Conservation (phyloP, 2,113 vertebrate species). For the Pyrgilauda ruficollis region DNA sequence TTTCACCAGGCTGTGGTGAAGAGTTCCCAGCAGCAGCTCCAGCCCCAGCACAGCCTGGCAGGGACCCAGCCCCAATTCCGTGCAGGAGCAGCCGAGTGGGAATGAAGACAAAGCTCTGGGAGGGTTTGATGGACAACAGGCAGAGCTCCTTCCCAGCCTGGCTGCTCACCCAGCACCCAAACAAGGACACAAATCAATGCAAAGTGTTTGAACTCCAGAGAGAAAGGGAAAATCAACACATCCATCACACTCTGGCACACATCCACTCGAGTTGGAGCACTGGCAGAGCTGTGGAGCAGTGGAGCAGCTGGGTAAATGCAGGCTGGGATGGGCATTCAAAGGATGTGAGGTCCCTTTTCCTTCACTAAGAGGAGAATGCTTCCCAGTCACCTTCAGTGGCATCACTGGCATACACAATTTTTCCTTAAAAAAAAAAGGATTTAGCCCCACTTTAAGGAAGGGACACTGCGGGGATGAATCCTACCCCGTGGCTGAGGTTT, state of each 20-base stretch:
- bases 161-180: conserved; percentile 59
- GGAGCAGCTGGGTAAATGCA: not conserved
- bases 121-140: conserved; percentile 65
- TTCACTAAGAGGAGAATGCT: not conserved
- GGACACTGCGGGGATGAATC: not conserved
- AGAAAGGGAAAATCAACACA: conserved; percentile 54
- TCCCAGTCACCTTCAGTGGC: not conserved
- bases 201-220: conserved; percentile 52
- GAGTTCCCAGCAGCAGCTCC: not conserved
- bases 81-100: conserved; percentile 20
- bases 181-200: conserved; percentile 71
- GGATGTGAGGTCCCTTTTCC: not conserved
- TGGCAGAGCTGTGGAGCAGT: not conserved
- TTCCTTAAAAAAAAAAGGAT: not conserved
- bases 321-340: not conserved
- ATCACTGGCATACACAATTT: not conserved
- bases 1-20: not conserved
- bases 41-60: not conserved
- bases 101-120: conserved; percentile 70
- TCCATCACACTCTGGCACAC: conserved; percentile 59
- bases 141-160: conserved; percentile 37
- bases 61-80: not conserved
- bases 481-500: not conserved
- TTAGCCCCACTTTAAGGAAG: not conserved
- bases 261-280: accelerated